Conservation (phyloP, 2,797 vertebrate species). For the Trichosurus vulpecula region DNA sequence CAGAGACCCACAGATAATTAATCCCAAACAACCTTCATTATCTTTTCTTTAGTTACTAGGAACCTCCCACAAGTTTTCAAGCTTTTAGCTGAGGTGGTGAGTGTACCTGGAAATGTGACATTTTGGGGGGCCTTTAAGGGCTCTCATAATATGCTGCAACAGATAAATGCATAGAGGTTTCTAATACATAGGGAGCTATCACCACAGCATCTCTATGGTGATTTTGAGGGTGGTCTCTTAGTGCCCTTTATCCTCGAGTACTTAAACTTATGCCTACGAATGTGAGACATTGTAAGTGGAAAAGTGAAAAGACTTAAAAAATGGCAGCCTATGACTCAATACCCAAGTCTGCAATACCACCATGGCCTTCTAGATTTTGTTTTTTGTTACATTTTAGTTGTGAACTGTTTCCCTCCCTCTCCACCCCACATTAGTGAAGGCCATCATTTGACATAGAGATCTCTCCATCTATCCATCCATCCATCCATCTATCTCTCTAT, state of each 20-base stretch:
- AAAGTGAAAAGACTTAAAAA: neutral
- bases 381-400: too few species aligned
- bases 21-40: constrained; percentile 29
- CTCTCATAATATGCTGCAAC: constrained; percentile 35
- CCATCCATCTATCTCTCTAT: too few species aligned
- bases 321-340: neutral
- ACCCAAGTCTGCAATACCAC: neutral
- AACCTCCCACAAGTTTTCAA: constrained; percentile 26
- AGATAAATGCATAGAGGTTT: constrained; percentile 1
- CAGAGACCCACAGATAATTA: neutral
- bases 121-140: neutral
- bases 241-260: neutral
- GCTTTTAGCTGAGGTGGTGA: neutral
- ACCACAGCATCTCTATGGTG: neutral
- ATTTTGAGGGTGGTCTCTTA: neutral
- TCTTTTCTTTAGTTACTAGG: neutral
- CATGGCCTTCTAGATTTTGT: neutral
- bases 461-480: too few species aligned
- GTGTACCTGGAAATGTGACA: neutral
- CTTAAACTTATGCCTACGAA: neutral
- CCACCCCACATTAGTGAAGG: too few species aligned
- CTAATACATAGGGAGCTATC: neutral
- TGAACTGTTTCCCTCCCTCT: too few species aligned
- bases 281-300: neutral
- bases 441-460: too few species aligned